Percentiles rank a stretch among this genome's conserved stretches.
Conservation (phyloP, 2,797 vertebrate species). For the Merluccius polli region DNA sequence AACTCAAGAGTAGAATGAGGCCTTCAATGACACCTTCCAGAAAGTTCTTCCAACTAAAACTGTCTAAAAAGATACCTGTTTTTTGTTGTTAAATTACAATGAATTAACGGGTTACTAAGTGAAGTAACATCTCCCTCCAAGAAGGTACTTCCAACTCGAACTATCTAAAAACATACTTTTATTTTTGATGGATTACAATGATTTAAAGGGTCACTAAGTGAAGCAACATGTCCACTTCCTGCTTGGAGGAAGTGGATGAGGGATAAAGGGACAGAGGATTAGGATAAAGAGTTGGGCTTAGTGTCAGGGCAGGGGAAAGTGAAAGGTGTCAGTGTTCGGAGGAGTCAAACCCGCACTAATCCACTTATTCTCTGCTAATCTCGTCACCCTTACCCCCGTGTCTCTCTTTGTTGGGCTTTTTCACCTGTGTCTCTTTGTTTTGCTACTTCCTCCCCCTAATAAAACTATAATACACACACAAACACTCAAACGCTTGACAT, state of each 20-base stretch:
- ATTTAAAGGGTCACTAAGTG: slow-evolving; percentile 23
- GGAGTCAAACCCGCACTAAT: slow-evolving; percentile 68
- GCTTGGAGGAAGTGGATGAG: slow-evolving; percentile 72
- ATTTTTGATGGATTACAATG: neutral
- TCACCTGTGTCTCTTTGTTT: slow-evolving; percentile 41
- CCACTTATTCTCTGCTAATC: slow-evolving; percentile 71
- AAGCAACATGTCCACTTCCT: slow-evolving; percentile 59
- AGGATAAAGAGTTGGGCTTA: slow-evolving; percentile 68
- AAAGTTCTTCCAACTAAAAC: neutral
- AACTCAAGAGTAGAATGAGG: neutral
- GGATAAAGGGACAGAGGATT: slow-evolving; percentile 56
- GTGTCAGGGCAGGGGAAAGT: slow-evolving; percentile 68
- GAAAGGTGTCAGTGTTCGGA: slow-evolving; percentile 65
- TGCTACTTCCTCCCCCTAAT: slow-evolving; percentile 45
- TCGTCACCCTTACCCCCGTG: slow-evolving; percentile 61
- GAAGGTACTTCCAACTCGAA: neutral
- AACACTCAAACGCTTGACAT: neutral
- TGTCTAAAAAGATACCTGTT: no score
- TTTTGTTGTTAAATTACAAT: neutral
- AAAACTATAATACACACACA: slow-evolving; percentile 4
- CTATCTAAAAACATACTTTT: neutral
- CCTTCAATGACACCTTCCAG: neutral
- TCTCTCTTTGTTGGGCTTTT: slow-evolving; percentile 54
- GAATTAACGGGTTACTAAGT: slow-evolving; percentile 21
- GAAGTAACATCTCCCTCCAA: slow-evolving; percentile 35